Conservation (phyloP, 30 jellyfish, hydroid and myxozoan species). For the Chironex yamaguchii region DNA sequence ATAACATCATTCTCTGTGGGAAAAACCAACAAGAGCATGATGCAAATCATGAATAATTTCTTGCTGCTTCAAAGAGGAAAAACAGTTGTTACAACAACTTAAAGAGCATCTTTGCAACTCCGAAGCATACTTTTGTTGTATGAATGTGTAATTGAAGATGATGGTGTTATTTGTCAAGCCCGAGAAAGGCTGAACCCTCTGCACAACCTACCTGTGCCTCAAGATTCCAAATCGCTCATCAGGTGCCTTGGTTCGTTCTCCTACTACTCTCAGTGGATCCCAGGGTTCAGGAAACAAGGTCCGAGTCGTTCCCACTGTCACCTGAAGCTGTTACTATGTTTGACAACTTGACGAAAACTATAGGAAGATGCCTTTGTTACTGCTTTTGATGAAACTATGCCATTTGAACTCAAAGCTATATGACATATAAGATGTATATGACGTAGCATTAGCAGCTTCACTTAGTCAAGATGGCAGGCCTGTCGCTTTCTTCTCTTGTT, state of each 20-base stretch:
- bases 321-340: not conserved
- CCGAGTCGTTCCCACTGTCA: conserved; percentile 33
- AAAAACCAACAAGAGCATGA: too few species aligned
- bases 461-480: too few species aligned
- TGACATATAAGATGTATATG: too few species aligned
- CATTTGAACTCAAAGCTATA: too few species aligned
- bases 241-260: conserved; percentile 29
- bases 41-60: too few species aligned
- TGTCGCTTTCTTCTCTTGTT: not conserved
- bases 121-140: conserved; percentile 8
- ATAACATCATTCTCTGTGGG: too few species aligned
- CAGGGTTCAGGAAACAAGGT: conserved; percentile 37
- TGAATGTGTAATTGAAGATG: conserved; percentile 10
- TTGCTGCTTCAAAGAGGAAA: too few species aligned
- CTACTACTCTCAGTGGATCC: conserved; percentile 58
- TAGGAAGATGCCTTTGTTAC: conserved; percentile 4
- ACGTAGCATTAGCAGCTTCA: too few species aligned
- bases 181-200: conserved; percentile 50
- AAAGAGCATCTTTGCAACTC: too few species aligned
- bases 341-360: conserved; percentile 14
- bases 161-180: conserved; percentile 14
- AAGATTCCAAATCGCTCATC: conserved; percentile 36
- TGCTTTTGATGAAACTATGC: conserved; percentile 32
- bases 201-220: conserved; percentile 50
- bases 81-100: too few species aligned